Base-by-base conservation (phyloP, 2,888 invertebrate genomes). In the Andricus quercusramuli region DNA sequence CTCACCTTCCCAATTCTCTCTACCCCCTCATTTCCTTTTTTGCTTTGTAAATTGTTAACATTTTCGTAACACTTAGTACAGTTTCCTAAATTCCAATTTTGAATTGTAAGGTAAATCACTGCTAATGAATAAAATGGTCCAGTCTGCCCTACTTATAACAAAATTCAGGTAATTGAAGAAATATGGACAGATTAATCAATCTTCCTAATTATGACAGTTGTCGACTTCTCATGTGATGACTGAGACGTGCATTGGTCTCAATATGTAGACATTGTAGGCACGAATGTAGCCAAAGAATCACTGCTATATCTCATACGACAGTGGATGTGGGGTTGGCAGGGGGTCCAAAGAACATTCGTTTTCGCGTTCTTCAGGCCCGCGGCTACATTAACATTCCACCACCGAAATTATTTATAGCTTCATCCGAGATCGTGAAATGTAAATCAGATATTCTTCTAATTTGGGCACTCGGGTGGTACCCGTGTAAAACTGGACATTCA, bases 321-420 rank as follows among this genome's bases (percentile, higher is more conserved):
- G 83, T 83, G 84, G 84, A 86, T 85, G 85, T 85, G 80, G 84
- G 86, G 85, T 89, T 89, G 89, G 88, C 90, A 85, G 89, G 88
- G 88, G 89, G 89, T 90, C 90, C 85, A 80, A 82, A 86, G 89
- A 86, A 86, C 87, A 85, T 86, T 85, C 85, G 85, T 88, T 86
- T 88, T 82, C 86, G 85, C 87, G 84, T 85, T 87, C 84, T 77
- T 65, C 62, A 84, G 84, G 80, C 85, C 87, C 84, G 86, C 87
- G 86, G 83, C 83, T 88, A 86, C 89, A 91, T 91, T 91, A 91
- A 91, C 90, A 91, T 91, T 91, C 91, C 91, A 89, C 84, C 88
- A 88, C 86, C 84, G 82, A 88, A 90, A 91, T 91, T 91, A 91
- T 91, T 91, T 91, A 91, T 91, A 90, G 91, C 91, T 91, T 91